A percentile compares a stretch with the other conserved stretches of the same genome.
Evolutionary conservation across 2,888 invertebrate species (phyloP).

Genomic region (Trachelus tabidus): DNA sequence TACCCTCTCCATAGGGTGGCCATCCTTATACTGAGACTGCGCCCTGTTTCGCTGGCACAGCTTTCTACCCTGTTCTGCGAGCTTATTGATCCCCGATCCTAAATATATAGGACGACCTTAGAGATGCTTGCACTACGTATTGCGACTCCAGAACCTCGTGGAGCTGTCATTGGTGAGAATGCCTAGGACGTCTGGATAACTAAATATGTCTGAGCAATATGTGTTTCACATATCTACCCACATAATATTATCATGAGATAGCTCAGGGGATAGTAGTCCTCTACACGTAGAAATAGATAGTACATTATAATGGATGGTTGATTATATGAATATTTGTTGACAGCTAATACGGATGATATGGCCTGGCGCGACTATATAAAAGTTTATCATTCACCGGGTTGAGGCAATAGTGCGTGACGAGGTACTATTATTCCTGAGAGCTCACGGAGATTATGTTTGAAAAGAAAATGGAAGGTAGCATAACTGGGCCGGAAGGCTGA

Average conservation of each 20-base stretch:
- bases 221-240: background rate
- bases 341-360: background rate
- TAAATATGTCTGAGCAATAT: background rate
- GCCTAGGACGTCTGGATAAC: background rate
- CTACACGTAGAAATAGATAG: background rate
- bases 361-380: background rate
- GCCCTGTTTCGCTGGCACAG: background rate
- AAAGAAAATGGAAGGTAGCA: background rate
- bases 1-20: background rate
- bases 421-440: background rate
- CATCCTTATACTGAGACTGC: background rate
- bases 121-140: background rate
- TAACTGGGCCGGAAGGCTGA: background rate
- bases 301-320: background rate
- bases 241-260: background rate
- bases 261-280: background rate
- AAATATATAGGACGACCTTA: constrained; percentile 27
- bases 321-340: background rate
- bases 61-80: constrained; percentile 35
- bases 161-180: background rate
- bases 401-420: background rate
- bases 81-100: constrained; percentile 50
- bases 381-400: background rate
- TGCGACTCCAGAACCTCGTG: background rate
- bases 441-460: background rate